Evolutionary conservation across 2,113 vertebrate species (phyloP).

Genomic region (Percopsis transmontana): DNA sequence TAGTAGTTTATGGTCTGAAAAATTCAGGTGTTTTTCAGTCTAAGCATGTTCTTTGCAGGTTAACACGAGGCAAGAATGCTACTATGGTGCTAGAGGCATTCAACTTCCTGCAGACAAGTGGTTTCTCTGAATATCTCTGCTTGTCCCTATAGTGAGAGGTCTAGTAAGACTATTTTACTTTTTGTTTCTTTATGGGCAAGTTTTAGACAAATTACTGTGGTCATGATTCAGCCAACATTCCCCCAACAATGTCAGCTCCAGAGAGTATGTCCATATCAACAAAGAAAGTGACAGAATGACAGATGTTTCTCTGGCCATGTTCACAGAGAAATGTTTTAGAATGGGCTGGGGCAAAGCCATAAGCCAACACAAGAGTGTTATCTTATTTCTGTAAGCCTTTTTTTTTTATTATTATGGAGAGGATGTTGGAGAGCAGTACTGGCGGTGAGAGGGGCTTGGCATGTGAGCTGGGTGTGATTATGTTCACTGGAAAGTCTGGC

Average conservation of each 20-base stretch:
- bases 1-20: no score
- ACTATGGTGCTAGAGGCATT: no score
- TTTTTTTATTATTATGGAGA: conserved; percentile 13
- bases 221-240: conserved; percentile 20
- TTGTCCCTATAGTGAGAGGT: background rate
- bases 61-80: no score
- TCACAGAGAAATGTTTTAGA: conserved; percentile 56
- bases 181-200: conserved; percentile 6
- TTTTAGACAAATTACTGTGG: conserved; percentile 2
- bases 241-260: conserved; percentile 6
- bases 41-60: no score
- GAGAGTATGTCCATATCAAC: conserved; percentile 7
- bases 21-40: no score
- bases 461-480: background rate
- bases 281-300: conserved; percentile 43
- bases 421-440: conserved; percentile 23
- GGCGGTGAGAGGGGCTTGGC: background rate
- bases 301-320: conserved; percentile 47
- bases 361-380: conserved; percentile 49
- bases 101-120: background rate
- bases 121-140: background rate
- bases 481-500: background rate
- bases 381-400: conserved; percentile 52
- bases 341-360: conserved; percentile 37
- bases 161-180: background rate